Percentiles rank a stretch among this genome's conserved stretches.
These are phyloP conservation scores for Drosophila sturtevanti DNA, from an alignment of 1,140 invertebrate species.

Conservation along the genomic window DNA sequence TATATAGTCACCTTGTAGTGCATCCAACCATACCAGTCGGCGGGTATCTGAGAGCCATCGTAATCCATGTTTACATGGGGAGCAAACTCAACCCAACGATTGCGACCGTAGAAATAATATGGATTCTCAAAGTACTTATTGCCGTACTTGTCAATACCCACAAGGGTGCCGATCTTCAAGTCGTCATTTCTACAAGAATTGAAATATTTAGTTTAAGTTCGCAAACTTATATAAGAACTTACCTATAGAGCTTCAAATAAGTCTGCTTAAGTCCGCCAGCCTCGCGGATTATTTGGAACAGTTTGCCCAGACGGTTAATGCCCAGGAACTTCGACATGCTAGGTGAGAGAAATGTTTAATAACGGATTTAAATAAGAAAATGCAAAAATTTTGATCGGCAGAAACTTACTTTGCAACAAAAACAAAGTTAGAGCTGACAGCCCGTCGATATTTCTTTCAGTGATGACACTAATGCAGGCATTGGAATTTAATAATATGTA, in stretches of 20 bases:
- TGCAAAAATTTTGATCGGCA: not conserved
- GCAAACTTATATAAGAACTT: conserved; percentile 82
- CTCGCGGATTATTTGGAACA: conserved; percentile 88
- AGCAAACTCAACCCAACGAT: conserved; percentile 96
- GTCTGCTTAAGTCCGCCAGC: conserved; percentile 90
- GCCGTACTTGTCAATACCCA: conserved; percentile 98
- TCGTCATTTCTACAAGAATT: conserved; percentile 89
- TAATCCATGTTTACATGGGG: conserved; percentile 91
- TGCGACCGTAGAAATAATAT: conserved; percentile 93
- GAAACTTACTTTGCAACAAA: conserved; percentile 62
- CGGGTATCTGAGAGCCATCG: conserved; percentile 95
- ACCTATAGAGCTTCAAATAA: conserved; percentile 90
- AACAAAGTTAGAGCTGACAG: conserved; percentile 44
- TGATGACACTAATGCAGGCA: not conserved
- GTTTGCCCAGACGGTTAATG: conserved; percentile 88
- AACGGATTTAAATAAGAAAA: not conserved
- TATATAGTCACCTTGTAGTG: conserved; percentile 87
- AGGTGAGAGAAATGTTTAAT: not conserved
- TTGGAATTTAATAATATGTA: not conserved
- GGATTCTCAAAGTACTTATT: conserved; percentile 99
- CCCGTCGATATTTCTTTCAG: not conserved
- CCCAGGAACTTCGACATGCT: conserved; percentile 87
- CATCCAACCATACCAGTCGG: conserved; percentile 96
- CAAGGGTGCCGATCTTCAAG: conserved; percentile 91
- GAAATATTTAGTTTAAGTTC: conserved; percentile 18